Evolutionary conservation across 2,797 vertebrate genomes (phyloP), one percentile per base, ranked within the genome.

Genomic region (Okamejei kenojei): DNA sequence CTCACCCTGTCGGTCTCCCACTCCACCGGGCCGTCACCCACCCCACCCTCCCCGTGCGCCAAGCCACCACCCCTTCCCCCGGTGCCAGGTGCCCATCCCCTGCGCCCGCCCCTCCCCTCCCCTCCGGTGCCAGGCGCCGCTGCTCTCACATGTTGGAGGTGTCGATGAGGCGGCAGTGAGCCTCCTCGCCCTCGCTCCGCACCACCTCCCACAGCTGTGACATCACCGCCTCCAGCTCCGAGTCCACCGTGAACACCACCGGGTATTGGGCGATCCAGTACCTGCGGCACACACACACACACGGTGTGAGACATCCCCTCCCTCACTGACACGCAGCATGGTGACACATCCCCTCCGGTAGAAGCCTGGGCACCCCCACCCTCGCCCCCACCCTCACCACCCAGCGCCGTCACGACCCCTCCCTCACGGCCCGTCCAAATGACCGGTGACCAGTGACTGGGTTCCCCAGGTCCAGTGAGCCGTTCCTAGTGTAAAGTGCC

Each of bases 181-280:
- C 95, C 68, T 96, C 94, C 88, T 95, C 96, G 90, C 96, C 96
- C 19, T 97, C 96, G 0, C 95, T 96, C 86, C 95, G 95, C n/a
- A 97, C 97, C 17, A 97, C 94, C 0, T 96, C 95, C 97, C 97
- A 97, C 94, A 99, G 96, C 93, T 97, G 97, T n/a, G 95, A 96
- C 95, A 98, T 97, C 71, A 96, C 96, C 94, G 97, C 96, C 94
- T 98, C 97, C 1, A 98, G 95, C 58, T 96, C 95, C 63, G 96
- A 96, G 94, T 98, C 97, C 9, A 96, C 96, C 94, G 97, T 97
- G 79, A 98, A 97, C 19, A 96, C 96, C 0, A 97, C 96, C 0
- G 97, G 97, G 94, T 97, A 97, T 94, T 97, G 97, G 93, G 94
- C 95, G 93, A 97, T 96, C 98, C 98, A 99, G 94, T 97, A 97